Conservation (phyloP, 2,888 invertebrate genomes). For the Acanthoscelides obtectus region DNA sequence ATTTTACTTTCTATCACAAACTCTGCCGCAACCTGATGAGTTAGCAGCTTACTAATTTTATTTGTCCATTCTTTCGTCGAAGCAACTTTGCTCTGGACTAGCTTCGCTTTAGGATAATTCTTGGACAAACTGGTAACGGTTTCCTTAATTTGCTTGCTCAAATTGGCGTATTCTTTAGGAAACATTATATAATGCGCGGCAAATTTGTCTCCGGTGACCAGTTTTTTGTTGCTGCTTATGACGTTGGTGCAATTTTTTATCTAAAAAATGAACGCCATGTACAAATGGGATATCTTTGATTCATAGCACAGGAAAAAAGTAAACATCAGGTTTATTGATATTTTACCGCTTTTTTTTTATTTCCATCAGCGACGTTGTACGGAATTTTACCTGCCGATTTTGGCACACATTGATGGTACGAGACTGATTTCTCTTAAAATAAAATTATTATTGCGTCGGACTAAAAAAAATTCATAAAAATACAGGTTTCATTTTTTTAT, state of each 20-base stretch:
- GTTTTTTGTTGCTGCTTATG: conserved; percentile 35
- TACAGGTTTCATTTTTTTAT: no score
- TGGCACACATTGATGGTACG: no score
- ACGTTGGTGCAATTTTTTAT: conserved; percentile 51
- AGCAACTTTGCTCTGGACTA: conserved; percentile 37
- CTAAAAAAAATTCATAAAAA: no score
- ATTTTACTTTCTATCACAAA: conserved; percentile 43
- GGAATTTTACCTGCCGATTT: no score
- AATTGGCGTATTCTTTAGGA: conserved; percentile 51
- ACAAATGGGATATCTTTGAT: no score
- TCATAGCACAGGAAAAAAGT: no score
- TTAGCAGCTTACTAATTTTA: conserved; percentile 44
- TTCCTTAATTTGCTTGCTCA: conserved; percentile 55
- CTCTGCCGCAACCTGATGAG: conserved; percentile 41
- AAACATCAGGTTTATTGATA: no score
- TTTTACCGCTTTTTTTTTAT: no score
- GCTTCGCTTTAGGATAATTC: conserved; percentile 44
- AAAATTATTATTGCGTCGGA: no score
- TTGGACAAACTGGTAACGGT: conserved; percentile 52
- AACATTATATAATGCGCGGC: conserved; percentile 59
- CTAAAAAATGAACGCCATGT: no score
- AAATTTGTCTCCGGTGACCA: conserved; percentile 44
- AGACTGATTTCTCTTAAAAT: no score
- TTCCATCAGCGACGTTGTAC: no score
- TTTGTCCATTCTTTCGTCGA: conserved; percentile 31